Conservation (phyloP, 1,140 invertebrate species). For the Solenopsis invicta region DNA sequence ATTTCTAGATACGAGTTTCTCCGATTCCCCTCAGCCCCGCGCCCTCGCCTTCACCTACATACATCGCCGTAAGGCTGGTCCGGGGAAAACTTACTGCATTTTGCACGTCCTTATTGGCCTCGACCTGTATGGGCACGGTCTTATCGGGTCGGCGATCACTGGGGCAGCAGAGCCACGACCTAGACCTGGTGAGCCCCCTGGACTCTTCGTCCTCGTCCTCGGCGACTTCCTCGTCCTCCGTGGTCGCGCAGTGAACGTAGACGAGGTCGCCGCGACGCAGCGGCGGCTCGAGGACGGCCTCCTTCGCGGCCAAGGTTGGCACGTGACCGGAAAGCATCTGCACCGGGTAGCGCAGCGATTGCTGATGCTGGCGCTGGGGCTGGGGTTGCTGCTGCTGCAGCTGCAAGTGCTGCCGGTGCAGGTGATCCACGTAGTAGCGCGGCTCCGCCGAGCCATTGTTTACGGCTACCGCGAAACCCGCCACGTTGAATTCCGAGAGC, state of each 20-base stretch:
- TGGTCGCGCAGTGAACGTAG: slow-evolving; percentile 77
- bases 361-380: slow-evolving; percentile 22
- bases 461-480: slow-evolving; percentile 77
- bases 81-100: slow-evolving; percentile 68
- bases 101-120: slow-evolving; percentile 67
- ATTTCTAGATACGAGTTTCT: not conserved
- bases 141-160: slow-evolving; percentile 73
- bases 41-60: not conserved
- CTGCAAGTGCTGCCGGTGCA: slow-evolving; percentile 70
- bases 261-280: slow-evolving; percentile 73
- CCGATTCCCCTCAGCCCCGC: not conserved
- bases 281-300: slow-evolving; percentile 71
- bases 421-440: slow-evolving; percentile 72
- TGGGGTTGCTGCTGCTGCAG: slow-evolving; percentile 64
- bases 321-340: slow-evolving; percentile 66
- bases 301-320: slow-evolving; percentile 44
- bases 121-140: slow-evolving; percentile 77
- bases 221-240: slow-evolving; percentile 73
- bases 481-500: slow-evolving; percentile 75
- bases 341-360: slow-evolving; percentile 40
- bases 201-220: slow-evolving; percentile 75
- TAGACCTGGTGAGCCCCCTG: slow-evolving; percentile 69
- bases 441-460: slow-evolving; percentile 79
- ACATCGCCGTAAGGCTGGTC: not conserved
- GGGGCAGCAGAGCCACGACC: slow-evolving; percentile 81